These are phyloP conservation scores for Phataginus tetradactyla DNA, from an alignment of 2,797 vertebrate species.

Conservation along the genomic window DNA sequence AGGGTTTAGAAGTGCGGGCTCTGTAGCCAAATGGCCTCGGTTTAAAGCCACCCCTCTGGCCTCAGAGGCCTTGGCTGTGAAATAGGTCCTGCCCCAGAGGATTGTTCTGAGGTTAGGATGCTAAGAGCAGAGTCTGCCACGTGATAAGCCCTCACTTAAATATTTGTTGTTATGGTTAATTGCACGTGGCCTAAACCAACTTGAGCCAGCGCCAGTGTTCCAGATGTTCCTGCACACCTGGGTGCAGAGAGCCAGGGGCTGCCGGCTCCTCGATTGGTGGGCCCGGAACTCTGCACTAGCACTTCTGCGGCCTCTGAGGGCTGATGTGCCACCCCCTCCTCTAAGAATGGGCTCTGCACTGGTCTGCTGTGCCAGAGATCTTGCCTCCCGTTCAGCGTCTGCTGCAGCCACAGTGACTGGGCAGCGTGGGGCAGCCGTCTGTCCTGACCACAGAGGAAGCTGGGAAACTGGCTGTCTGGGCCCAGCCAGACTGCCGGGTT, in stretches of 20 bases:
- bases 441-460: neutral
- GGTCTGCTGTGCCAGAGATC: neutral
- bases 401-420: neutral
- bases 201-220: neutral
- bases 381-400: neutral
- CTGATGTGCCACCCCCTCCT: neutral
- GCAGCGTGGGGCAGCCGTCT: neutral
- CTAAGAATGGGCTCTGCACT: neutral
- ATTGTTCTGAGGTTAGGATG: neutral
- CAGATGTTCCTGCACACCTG: neutral
- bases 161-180: neutral
- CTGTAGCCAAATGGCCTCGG: neutral
- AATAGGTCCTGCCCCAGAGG: neutral
- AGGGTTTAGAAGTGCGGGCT: neutral
- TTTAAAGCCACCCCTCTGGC: neutral
- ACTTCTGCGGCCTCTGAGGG: neutral
- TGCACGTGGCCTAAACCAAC: neutral
- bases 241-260: rapidly evolving
- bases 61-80: neutral
- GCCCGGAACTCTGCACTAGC: rapidly evolving
- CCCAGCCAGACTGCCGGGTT: neutral
- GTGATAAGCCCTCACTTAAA: neutral
- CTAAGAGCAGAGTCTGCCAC: neutral
- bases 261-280: neutral
- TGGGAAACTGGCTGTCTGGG: neutral